Evolutionary conservation across 2,797 vertebrate species (phyloP).

Genomic region (Otus scops): DNA sequence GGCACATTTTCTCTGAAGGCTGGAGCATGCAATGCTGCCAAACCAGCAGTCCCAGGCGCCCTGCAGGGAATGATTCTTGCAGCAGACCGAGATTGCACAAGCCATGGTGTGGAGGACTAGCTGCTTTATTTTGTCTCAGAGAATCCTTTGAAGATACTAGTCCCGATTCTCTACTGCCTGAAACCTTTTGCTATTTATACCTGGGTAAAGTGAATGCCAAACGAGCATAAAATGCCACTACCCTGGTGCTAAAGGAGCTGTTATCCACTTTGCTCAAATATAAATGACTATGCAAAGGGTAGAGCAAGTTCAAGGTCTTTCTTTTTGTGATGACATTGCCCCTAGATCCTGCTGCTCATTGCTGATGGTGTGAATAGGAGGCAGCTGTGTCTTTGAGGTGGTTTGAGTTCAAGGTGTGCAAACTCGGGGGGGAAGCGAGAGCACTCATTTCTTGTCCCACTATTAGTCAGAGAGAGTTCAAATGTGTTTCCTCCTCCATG

Average conservation of each 20-base stretch:
- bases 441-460: background rate
- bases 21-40: background rate
- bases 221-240: conserved; percentile 4
- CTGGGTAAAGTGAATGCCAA: background rate
- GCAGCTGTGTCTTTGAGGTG: background rate
- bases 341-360: background rate
- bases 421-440: background rate
- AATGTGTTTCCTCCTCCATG: background rate
- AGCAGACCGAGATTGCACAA: background rate
- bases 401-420: background rate
- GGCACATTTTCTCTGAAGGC: background rate
- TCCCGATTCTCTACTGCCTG: background rate
- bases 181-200: conserved; percentile 57
- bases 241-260: background rate
- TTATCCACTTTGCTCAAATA: conserved; percentile 46
- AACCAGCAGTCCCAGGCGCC: background rate
- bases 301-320: conserved; percentile 52
- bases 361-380: background rate
- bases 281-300: conserved; percentile 24
- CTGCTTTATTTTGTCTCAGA: background rate
- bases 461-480: background rate
- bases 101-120: background rate
- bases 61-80: background rate
- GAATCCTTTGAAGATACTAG: conserved; percentile 5
- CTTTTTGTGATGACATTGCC: conserved; percentile 1